phyloP scores from a whole-genome alignment of 64 coral and sea anemone species.

The Cladopsammia gracilis region DNA sequence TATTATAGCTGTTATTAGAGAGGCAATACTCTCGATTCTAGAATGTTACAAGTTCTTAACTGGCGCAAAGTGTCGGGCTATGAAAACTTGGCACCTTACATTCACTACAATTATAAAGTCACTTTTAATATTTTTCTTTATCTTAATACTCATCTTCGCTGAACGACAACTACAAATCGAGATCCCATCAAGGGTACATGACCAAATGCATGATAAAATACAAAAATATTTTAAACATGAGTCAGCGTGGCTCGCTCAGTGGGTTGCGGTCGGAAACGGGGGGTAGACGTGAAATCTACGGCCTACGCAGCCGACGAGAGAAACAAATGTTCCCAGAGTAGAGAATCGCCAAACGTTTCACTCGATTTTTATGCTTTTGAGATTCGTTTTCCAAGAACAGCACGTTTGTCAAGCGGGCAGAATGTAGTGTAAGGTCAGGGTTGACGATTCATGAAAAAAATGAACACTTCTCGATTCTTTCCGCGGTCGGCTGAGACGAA shows the following conservation, averaged over 20 bases:
- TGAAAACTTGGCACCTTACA: neutral
- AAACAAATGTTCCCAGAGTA: no score
- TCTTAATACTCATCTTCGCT: neutral
- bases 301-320: no score
- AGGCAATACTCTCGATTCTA: slow-evolving; percentile 13
- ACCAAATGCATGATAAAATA: neutral
- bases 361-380: no score
- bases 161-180: neutral
- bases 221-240: neutral
- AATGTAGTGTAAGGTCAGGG: neutral
- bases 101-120: neutral
- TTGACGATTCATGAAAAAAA: neutral
- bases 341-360: no score
- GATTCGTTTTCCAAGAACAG: no score
- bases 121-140: neutral
- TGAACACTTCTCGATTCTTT: neutral
- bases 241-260: neutral
- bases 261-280: neutral
- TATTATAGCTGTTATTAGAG: neutral
- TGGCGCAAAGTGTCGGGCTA: neutral
- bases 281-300: no score
- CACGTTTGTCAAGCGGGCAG: neutral
- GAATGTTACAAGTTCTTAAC: neutral
- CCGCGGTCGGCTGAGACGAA: neutral
- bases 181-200: no score